Conservation (phyloP, 2,113 vertebrate genomes). For the Craseonycteris thonglongyai region DNA sequence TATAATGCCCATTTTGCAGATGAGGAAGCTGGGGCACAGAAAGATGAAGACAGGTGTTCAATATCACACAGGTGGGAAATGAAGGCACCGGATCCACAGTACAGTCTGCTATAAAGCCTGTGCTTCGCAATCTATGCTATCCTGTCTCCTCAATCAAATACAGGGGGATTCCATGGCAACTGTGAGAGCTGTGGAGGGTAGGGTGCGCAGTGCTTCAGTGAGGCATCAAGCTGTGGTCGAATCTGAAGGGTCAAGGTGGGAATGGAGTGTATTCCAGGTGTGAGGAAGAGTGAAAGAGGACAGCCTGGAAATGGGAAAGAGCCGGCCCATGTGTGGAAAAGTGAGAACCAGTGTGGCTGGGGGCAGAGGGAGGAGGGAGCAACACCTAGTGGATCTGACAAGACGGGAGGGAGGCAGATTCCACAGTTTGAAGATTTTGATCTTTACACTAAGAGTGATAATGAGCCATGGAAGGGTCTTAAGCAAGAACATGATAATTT, state of each 20-base stretch:
- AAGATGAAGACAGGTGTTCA: neutral
- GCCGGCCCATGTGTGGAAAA: neutral
- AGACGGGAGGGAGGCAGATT: neutral
- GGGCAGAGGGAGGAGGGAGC: neutral
- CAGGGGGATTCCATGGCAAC: neutral
- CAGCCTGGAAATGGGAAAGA: neutral
- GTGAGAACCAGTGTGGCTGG: neutral
- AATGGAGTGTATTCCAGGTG: neutral
- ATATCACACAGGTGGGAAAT: neutral
- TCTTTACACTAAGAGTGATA: neutral
- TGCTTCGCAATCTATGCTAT: neutral
- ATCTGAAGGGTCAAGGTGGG: neutral
- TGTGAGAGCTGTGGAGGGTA: neutral
- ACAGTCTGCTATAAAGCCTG: neutral
- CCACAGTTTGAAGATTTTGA: neutral
- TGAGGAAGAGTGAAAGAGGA: neutral
- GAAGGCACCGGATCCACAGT: neutral
- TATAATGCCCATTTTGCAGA: neutral
- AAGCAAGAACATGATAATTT: neutral
- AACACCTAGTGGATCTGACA: neutral
- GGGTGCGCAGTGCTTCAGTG: fast-evolving
- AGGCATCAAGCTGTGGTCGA: neutral
- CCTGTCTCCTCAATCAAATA: neutral
- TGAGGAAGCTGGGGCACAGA: neutral
- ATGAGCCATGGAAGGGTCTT: neutral